phyloP scores from a whole-genome alignment of 1,140 invertebrate species.

The Asbolus verrucosus region DNA sequence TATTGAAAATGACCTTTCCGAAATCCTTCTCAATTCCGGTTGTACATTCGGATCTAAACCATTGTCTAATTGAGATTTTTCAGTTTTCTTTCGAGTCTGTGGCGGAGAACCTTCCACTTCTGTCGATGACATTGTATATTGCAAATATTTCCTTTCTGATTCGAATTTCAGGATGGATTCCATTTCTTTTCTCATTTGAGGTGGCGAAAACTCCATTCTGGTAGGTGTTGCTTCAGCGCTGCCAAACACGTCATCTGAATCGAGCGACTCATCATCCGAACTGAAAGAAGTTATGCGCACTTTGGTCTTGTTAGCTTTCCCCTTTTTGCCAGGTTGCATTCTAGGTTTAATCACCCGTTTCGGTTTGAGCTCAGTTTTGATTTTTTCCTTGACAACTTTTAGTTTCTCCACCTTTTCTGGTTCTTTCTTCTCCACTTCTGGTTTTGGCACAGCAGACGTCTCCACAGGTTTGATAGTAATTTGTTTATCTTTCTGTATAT shows the following conservation, averaged over 20 bases:
- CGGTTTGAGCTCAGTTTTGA: slow-evolving; percentile 65
- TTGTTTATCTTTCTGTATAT: slow-evolving; percentile 65
- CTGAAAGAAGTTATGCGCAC: slow-evolving; percentile 78
- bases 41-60: slow-evolving; percentile 71
- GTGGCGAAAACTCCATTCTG: slow-evolving; percentile 76
- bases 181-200: slow-evolving; percentile 77
- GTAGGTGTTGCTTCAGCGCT: slow-evolving; percentile 76
- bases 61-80: slow-evolving; percentile 69
- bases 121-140: slow-evolving; percentile 79
- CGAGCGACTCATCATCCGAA: slow-evolving; percentile 77
- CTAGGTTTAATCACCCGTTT: slow-evolving; percentile 69
- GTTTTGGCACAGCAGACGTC: slow-evolving; percentile 49
- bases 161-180: slow-evolving; percentile 77
- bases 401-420: slow-evolving; percentile 47
- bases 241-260: slow-evolving; percentile 79
- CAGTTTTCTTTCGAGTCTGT: slow-evolving; percentile 72
- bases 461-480: slow-evolving; percentile 43
- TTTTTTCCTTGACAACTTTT: slow-evolving; percentile 65
- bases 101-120: slow-evolving; percentile 79
- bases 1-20: slow-evolving; percentile 77
- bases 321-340: slow-evolving; percentile 69
- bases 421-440: slow-evolving; percentile 52
- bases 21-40: slow-evolving; percentile 74
- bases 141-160: slow-evolving; percentile 75
- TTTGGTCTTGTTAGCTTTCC: slow-evolving; percentile 72